phyloP scores from a whole-genome alignment of 2,888 invertebrate genomes.

The Strigamia transsilvanica region DNA sequence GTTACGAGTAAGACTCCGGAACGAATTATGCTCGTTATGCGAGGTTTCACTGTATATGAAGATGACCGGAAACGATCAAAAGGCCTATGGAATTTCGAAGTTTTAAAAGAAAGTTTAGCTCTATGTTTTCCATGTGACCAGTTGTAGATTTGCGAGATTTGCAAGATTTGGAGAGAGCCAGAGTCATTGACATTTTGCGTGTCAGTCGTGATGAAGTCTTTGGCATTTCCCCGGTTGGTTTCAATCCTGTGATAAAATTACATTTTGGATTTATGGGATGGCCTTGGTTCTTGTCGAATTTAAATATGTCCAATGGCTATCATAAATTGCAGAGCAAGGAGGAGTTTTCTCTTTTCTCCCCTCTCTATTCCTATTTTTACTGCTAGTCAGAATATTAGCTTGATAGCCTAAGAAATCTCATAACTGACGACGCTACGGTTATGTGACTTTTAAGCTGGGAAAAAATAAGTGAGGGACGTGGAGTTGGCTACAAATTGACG shows the following conservation, averaged over 20 bases:
- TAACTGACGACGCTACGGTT: slow-evolving; percentile 12
- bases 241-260: neutral
- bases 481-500: slow-evolving; percentile 1
- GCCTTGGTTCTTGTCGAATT: slow-evolving; percentile 22
- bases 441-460: slow-evolving; percentile 1
- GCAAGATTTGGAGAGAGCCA: no score
- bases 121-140: no score
- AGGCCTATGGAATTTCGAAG: no score
- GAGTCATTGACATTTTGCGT: neutral
- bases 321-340: neutral
- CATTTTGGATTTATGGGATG: slow-evolving; percentile 10
- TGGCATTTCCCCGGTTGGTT: neutral
- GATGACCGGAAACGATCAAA: no score
- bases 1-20: no score
- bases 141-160: no score
- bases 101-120: no score
- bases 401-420: slow-evolving; percentile 14
- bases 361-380: slow-evolving; percentile 9
- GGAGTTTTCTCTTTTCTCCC: slow-evolving; percentile 20
- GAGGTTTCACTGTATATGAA: no score
- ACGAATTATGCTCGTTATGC: no score
- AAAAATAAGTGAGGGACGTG: slow-evolving; percentile 11
- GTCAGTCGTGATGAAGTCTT: neutral
- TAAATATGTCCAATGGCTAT: slow-evolving; percentile 43
- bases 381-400: slow-evolving; percentile 20